Base-by-base conservation (phyloP, 2,888 invertebrate species). In the Fabriciana adippe region DNA sequence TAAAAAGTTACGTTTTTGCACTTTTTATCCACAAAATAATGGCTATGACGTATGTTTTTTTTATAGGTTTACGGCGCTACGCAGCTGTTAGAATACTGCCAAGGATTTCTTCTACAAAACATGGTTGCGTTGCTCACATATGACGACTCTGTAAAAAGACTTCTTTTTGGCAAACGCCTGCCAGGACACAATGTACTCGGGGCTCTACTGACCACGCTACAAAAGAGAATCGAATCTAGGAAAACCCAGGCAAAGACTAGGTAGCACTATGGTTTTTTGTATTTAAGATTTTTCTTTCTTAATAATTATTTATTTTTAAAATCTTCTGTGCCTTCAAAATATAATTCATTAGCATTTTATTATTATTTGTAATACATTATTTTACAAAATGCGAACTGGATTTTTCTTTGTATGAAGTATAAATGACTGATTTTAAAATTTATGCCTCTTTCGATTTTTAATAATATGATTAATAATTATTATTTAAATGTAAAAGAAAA, bases 121-220 rank as follows among this genome's bases (percentile, higher is more conserved):
- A 97, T 98, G 97, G 97, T 97, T n/a, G 97, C 97, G n/a, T 91
- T 97, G 35, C 93, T 98, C 59, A 97, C 97, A 0, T 97, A 97
- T 80, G 97, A 97, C 79, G 97, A 97, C 83, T 97, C 97, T 0
- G 97, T 97, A 0, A 97, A 97, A 81, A 94, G 97, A 71, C 90
- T 98, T 66, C 93, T 98, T 50, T 97, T 97, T 79, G 97, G 97
- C 53, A 97, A 97, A 86, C 96, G 97, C 80, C 92, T 97, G 72
- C 97, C 97, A 62, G 97, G 97, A 77, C 97, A 97, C 82, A 97
- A 98, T 80, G 97, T 98, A 6, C 92, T 98, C 15, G 96, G 96
- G 11, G 97, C 97, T 15, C 91, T 98, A 31, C 90, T 97, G 64
- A 92, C 94, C 26, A 97, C 97, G 1, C 89, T 98, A 72, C 97